Percentiles rank a stretch among this genome's conserved stretches.
Evolutionary conservation across 2,113 vertebrate species (phyloP).

Genomic region (Dunckerocampus dactyliophorus): DNA sequence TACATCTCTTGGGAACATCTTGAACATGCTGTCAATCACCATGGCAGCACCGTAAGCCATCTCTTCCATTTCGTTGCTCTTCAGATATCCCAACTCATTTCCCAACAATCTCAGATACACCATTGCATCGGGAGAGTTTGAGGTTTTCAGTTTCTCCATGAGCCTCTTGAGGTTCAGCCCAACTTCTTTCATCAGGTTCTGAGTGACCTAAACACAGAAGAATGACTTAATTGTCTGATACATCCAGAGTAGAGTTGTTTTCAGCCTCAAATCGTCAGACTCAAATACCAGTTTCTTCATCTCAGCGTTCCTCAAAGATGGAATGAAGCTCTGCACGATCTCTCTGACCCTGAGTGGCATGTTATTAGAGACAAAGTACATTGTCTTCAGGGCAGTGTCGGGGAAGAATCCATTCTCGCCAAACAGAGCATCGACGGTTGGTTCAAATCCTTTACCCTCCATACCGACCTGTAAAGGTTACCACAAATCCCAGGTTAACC

Average conservation of each 20-base stretch:
- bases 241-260: not conserved
- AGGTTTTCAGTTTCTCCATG: constrained; percentile 72
- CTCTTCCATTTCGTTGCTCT: constrained; percentile 74
- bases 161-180: constrained; percentile 78
- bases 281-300: constrained; percentile 65
- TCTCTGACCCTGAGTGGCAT: constrained; percentile 77
- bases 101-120: constrained; percentile 86
- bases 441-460: constrained; percentile 88
- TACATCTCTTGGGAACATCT: constrained; percentile 69
- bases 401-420: constrained; percentile 90
- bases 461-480: constrained; percentile 78
- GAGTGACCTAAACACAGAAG: constrained; percentile 44
- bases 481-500: not conserved
- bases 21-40: constrained; percentile 61
- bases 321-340: constrained; percentile 77
- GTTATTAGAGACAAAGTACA: constrained; percentile 83
- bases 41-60: constrained; percentile 62
- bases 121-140: constrained; percentile 81
- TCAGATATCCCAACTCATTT: constrained; percentile 88
- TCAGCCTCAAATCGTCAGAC: not conserved
- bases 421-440: constrained; percentile 86
- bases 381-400: constrained; percentile 80
- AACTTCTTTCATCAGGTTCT: constrained; percentile 79
- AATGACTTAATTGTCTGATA: not conserved
- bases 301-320: constrained; percentile 64